Base-by-base conservation (phyloP, 2,888 invertebrate genomes). In the Polylopha cassiicola region DNA sequence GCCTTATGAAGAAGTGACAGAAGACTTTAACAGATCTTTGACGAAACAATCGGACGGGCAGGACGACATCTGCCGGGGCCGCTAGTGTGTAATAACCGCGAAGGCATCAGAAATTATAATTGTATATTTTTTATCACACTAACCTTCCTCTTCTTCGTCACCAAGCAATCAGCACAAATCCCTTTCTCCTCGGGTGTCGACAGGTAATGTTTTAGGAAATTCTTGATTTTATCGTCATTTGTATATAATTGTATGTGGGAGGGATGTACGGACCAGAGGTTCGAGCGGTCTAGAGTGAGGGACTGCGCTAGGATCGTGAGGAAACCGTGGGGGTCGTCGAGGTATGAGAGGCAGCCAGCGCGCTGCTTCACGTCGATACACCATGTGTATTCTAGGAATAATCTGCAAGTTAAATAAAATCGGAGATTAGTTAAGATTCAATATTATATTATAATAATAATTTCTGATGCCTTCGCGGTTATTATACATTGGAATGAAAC, bases 331-430 rank as follows among this genome's bases (percentile, higher is more conserved):
- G 95, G 95, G 81, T 97, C 97, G 67, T 93, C 93, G 9, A 89
- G 74, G 73, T 97, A 95, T 0, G 96, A 94, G 4, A 97, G 86
- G 60, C 95, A 95, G 6, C 97, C 97, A 1, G 95, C 95, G 51
- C 94, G 89, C 63, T 95, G 95, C 65, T 97, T 97, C 7, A 97
- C 93, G 63, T 93, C 92, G 21, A 97, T 86, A 24, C 90, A 90
- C 55, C 90, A 89, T 1, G 90, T 89, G 53, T 89, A 88, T 32
- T 89, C 81, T 0, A 95, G 70, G 55, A 93, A 89, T 47, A 87
- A 87, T 53, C 91, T 91, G 68, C 11, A 74, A 75, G n/a, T n/a
- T n/a, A 48, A 17, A 11, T 32, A 41, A 26, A 11, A 26, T 5
- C 9, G n/a, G n/a, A n/a, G n/a, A n/a, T n/a, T n/a, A n/a, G n/a